These are phyloP conservation scores for Barnardius zonarius DNA, from an alignment of 2,113 vertebrate genomes.

Conservation along the genomic window DNA sequence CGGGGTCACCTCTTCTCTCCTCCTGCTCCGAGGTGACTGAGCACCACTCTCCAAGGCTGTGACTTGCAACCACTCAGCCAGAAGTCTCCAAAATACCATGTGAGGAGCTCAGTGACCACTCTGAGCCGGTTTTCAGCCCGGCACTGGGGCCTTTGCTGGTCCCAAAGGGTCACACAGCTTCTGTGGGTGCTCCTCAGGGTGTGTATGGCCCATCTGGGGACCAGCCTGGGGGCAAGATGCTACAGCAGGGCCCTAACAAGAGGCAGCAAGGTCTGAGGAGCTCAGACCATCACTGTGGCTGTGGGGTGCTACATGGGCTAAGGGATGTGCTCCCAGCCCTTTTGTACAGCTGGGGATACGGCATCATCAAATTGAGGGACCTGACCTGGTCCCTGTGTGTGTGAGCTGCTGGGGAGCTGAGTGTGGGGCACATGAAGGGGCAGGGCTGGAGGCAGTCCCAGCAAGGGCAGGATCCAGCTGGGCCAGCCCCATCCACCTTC, in stretches of 20 bases:
- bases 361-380: fast-evolving
- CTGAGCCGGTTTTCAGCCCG: not conserved
- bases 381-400: not conserved
- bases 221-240: not conserved
- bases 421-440: not conserved
- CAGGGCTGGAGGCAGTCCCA: not conserved
- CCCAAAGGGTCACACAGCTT: not conserved
- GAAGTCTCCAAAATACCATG: not conserved
- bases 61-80: not conserved
- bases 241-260: not conserved
- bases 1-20: not conserved
- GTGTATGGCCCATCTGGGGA: not conserved
- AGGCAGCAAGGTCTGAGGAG: not conserved
- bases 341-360: not conserved
- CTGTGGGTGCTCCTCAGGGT: not conserved
- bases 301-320: not conserved
- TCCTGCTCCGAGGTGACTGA: not conserved
- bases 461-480: not conserved
- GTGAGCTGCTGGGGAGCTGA: not conserved
- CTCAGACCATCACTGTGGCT: not conserved
- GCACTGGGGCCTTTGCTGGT: not conserved
- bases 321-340: not conserved
- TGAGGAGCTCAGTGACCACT: not conserved
- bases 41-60: not conserved
- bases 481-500: not conserved